These are phyloP conservation scores for Chironomus tepperi DNA, from an alignment of 1,140 invertebrate genomes.

Conservation along the genomic window DNA sequence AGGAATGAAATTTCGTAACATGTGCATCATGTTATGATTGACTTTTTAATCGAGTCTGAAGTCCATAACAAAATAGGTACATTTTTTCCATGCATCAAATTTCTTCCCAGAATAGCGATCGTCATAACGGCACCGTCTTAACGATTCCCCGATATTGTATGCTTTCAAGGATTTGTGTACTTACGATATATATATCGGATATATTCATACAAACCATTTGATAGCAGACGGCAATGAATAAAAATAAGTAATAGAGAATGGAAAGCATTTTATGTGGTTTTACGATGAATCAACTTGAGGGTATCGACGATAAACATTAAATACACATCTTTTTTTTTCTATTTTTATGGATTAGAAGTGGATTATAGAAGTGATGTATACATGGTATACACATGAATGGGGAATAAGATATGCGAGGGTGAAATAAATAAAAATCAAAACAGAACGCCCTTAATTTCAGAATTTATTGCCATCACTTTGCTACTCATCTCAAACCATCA, in stretches of 20 bases:
- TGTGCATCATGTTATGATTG: not conserved
- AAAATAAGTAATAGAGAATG: not conserved
- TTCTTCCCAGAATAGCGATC: too few relatives aligned
- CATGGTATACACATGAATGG: not conserved
- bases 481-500: not conserved
- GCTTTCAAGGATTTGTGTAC: too few relatives aligned
- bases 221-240: conserved; percentile 7
- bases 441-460: conserved; percentile 19
- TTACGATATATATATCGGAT: too few relatives aligned
- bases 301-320: conserved; percentile 13
- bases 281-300: not conserved
- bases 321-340: conserved; percentile 1
- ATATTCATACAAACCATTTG: not conserved
- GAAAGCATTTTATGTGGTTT: not conserved
- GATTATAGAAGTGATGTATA: not conserved
- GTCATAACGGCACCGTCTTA: not conserved
- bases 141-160: not conserved
- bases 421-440: conserved; percentile 23
- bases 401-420: not conserved
- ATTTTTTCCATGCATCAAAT: too few relatives aligned
- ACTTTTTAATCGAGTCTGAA: not conserved
- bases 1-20: not conserved
- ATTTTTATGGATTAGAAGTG: conserved; percentile 14
- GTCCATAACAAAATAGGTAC: not conserved
- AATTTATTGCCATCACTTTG: conserved; percentile 20